A percentile compares a stretch with the other conserved stretches of the same genome.
These are phyloP conservation scores for Ennomos erosarius DNA, from an alignment of 2,888 invertebrate genomes.

Conservation along the genomic window DNA sequence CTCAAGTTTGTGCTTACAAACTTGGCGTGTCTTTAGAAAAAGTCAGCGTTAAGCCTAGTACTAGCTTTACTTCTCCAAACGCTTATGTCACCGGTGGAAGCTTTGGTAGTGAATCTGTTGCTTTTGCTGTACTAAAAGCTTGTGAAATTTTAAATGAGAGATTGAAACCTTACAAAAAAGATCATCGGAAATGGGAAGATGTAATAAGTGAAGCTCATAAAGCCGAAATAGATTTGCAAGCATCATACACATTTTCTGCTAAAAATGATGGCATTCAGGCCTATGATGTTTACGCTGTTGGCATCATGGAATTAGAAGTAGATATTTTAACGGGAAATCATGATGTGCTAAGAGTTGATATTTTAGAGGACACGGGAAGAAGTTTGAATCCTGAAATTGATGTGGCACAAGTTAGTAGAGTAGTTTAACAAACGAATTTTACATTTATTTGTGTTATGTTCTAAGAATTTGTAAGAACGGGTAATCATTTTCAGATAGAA, in stretches of 20 bases:
- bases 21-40: no score
- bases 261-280: conserved; percentile 39
- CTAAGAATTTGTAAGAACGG: neutral
- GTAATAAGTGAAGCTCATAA: conserved; percentile 73
- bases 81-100: no score
- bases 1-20: conserved; percentile 86
- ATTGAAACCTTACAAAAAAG: no score
- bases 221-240: conserved; percentile 57
- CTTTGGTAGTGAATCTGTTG: no score
- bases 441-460: neutral
- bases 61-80: no score
- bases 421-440: neutral
- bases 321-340: conserved; percentile 89
- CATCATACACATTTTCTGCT: conserved; percentile 44
- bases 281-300: conserved; percentile 79
- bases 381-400: conserved; percentile 88
- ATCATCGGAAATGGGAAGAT: conserved; percentile 74
- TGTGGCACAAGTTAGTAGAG: conserved; percentile 84
- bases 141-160: no score
- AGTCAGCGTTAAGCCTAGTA: no score
- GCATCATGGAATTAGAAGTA: conserved; percentile 87
- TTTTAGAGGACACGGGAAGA: conserved; percentile 87
- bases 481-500: neutral
- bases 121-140: no score
- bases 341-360: conserved; percentile 84